A percentile compares a stretch with the other conserved stretches of the same genome.
Conservation (phyloP, 2,888 invertebrate species). For the Conops quadrifasciatus region DNA sequence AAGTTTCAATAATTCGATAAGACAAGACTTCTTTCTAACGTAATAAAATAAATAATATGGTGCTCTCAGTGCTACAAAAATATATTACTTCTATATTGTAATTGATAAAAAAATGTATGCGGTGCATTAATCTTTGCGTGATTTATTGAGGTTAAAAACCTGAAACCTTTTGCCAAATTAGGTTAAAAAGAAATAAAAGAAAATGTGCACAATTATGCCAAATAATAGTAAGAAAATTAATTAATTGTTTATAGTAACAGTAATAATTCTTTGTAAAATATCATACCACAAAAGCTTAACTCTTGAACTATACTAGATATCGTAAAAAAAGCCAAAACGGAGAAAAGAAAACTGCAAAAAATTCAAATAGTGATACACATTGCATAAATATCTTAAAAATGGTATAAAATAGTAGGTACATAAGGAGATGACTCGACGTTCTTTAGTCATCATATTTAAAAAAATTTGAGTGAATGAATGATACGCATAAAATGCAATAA, state of each 20-base stretch:
- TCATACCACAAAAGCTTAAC: too few relatives aligned
- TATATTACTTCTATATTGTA: background rate
- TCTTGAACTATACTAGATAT: too few relatives aligned
- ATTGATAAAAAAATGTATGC: background rate
- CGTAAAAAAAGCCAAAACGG: too few relatives aligned
- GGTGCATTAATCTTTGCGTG: background rate
- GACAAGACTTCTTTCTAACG: background rate
- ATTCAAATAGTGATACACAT: too few relatives aligned
- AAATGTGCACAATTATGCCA: background rate
- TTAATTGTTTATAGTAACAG: too few relatives aligned
- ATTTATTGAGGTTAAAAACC: background rate
- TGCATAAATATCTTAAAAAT: too few relatives aligned
- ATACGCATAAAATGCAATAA: conserved; percentile 8
- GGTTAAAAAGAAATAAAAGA: background rate
- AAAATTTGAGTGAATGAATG: background rate
- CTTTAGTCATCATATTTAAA: too few relatives aligned
- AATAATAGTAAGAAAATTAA: too few relatives aligned
- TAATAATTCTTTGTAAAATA: too few relatives aligned
- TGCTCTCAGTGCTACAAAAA: background rate
- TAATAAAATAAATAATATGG: background rate
- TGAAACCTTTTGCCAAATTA: background rate
- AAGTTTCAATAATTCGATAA: background rate
- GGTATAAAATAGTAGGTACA: too few relatives aligned
- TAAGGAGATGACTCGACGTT: too few relatives aligned
- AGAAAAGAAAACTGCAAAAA: too few relatives aligned